Evolutionary conservation across 1,140 invertebrate species (phyloP).

Genomic region (Pentalonia nigronervosa): DNA sequence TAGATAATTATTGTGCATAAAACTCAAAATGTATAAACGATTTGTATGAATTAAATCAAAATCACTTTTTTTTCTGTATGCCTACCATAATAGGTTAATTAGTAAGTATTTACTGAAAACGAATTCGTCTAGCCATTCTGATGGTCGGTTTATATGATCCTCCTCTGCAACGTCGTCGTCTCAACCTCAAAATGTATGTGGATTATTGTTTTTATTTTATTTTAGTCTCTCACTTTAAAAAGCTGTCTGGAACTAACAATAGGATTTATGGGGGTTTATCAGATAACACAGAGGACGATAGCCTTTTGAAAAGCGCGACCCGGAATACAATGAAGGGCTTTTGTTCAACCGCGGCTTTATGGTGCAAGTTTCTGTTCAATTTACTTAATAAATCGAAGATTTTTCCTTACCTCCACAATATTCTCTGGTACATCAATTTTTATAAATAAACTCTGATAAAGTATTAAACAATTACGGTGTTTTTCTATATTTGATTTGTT

Average conservation of each 20-base stretch:
- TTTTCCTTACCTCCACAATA: not conserved
- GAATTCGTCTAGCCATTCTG: conserved; percentile 43
- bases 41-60: not conserved
- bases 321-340: conserved; percentile 52
- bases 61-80: not conserved
- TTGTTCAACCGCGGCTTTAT: conserved; percentile 56
- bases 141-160: not conserved
- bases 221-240: conserved; percentile 53
- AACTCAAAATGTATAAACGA: not conserved
- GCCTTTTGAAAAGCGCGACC: conserved; percentile 57
- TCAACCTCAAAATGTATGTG: conserved; percentile 2
- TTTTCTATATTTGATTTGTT: not conserved
- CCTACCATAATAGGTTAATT: not conserved
- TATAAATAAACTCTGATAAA: conserved; percentile 31
- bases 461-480: not conserved
- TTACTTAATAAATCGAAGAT: conserved; percentile 48
- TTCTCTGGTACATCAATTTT: not conserved
- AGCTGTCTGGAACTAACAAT: conserved; percentile 54
- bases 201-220: conserved; percentile 40
- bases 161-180: not conserved
- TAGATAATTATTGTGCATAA: not conserved
- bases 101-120: conserved; percentile 22
- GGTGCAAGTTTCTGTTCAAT: conserved; percentile 55
- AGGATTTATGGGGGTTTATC: conserved; percentile 56
- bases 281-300: conserved; percentile 53